These are phyloP conservation scores for Tapirus terrestris DNA, from an alignment of 2,113 vertebrate species.

Conservation along the genomic window DNA sequence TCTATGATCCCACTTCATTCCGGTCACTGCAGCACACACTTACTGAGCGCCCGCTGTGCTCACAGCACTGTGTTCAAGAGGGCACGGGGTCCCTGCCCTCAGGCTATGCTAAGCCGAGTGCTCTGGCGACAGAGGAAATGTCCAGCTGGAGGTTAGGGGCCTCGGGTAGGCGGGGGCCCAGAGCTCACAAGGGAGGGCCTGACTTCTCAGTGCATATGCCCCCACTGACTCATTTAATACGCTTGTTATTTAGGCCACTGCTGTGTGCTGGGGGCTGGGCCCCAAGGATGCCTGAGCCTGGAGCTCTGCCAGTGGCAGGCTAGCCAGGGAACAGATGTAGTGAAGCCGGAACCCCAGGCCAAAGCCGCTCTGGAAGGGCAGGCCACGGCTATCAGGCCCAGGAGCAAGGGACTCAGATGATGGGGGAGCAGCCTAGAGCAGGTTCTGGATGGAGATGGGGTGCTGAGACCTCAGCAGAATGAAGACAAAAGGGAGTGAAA, in stretches of 20 bases:
- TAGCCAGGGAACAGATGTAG: background rate
- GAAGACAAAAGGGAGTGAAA: background rate
- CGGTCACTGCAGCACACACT: accelerated
- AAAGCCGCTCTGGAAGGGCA: background rate
- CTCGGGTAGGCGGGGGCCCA: background rate
- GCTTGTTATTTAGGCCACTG: background rate
- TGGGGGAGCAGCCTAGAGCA: too few species aligned
- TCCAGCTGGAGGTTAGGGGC: background rate
- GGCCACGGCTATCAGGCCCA: background rate
- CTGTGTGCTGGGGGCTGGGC: background rate
- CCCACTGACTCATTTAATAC: too few species aligned
- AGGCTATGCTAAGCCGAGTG: background rate
- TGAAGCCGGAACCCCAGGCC: background rate
- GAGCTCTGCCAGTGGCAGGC: background rate
- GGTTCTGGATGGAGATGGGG: background rate
- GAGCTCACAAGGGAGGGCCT: background rate
- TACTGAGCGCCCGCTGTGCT: background rate
- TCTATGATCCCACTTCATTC: background rate
- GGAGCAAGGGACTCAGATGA: background rate
- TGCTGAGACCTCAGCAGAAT: background rate
- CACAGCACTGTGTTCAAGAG: background rate
- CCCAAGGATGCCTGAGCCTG: background rate
- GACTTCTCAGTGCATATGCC: background rate
- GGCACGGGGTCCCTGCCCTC: background rate
- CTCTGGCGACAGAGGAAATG: background rate